A percentile compares a stretch with the other conserved stretches of the same genome.
Evolutionary conservation across 2,113 vertebrate genomes (phyloP).

Genomic region (Perca schrenkii): DNA sequence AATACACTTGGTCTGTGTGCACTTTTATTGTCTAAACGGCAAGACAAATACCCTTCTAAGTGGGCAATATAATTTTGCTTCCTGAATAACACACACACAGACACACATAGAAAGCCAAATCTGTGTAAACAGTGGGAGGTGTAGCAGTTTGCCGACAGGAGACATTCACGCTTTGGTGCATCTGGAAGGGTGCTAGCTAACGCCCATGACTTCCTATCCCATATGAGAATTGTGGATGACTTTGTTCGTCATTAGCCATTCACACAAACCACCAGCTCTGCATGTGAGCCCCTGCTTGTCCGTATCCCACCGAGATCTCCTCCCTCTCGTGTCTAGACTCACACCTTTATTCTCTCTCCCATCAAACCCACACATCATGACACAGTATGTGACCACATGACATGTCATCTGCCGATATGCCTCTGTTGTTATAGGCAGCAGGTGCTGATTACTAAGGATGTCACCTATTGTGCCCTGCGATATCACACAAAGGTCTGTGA

Average conservation of each 20-base stretch:
- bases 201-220: constrained; percentile 73
- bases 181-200: constrained; percentile 75
- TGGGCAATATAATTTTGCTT: constrained; percentile 34
- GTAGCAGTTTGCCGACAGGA: constrained; percentile 77
- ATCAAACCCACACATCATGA: constrained; percentile 65
- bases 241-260: constrained; percentile 81
- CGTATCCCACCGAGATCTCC: constrained; percentile 42
- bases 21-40: constrained; percentile 23
- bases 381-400: constrained; percentile 69
- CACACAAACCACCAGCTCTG: constrained; percentile 66
- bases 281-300: constrained; percentile 60
- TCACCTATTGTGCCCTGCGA: constrained; percentile 68
- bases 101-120: constrained; percentile 51
- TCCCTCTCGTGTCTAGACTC: constrained; percentile 47
- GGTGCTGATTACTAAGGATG: constrained; percentile 82
- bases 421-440: constrained; percentile 75
- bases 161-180: constrained; percentile 75
- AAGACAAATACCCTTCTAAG: constrained; percentile 11
- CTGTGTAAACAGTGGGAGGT: constrained; percentile 71
- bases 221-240: constrained; percentile 63
- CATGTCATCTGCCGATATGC: constrained; percentile 71
- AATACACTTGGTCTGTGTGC: constrained; percentile 16
- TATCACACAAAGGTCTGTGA: constrained; percentile 71
- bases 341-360: constrained; percentile 54
- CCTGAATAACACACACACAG: constrained; percentile 36